Evolutionary conservation across 2,113 vertebrate genomes (phyloP).

Genomic region (Corvus hawaiiensis): DNA sequence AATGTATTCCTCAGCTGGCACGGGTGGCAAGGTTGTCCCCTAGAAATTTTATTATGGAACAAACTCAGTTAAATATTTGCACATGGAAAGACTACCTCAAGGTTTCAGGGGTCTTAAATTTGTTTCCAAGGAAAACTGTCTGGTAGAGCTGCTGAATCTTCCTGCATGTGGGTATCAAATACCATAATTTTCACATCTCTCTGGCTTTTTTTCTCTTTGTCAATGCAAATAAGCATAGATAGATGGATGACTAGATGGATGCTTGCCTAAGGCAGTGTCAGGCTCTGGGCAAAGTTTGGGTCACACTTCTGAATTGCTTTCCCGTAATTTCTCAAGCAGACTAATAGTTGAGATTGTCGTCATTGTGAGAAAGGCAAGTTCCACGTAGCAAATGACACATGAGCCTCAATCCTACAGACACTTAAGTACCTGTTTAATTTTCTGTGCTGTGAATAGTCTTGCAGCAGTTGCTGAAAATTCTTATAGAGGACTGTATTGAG

Average conservation of each 20-base stretch:
- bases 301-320: constrained; percentile 2
- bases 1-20: constrained; percentile 70
- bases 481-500: background rate
- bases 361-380: background rate
- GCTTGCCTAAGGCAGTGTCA: background rate
- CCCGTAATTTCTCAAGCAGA: background rate
- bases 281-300: constrained; percentile 27
- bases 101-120: constrained; percentile 53
- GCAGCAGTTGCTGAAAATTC: background rate
- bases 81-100: constrained; percentile 63
- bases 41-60: constrained; percentile 70
- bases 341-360: background rate
- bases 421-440: constrained; percentile 11
- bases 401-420: background rate
- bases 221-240: background rate
- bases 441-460: background rate
- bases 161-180: background rate
- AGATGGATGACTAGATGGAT: background rate
- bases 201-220: background rate
- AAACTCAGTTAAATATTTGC: constrained; percentile 74
- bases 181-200: background rate
- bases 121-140: constrained; percentile 49
- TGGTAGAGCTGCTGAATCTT: constrained; percentile 31
- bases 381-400: background rate
- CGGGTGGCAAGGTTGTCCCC: constrained; percentile 65